Percentiles rank a stretch among this genome's conserved stretches.
Conservation (phyloP, 1,140 invertebrate species). For the Tetraneura akinire region DNA sequence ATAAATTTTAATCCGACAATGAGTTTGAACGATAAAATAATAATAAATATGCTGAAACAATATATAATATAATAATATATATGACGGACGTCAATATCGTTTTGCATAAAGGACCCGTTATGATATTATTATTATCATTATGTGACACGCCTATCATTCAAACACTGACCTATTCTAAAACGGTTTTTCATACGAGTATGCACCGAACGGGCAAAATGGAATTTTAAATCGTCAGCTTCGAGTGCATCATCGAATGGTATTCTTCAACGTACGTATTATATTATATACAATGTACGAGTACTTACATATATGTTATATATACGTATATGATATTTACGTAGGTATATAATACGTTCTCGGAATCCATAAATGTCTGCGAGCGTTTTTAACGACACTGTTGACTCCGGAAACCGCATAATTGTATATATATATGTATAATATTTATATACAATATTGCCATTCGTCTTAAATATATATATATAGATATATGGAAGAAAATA, state of each 20-base stretch:
- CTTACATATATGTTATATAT: too few species aligned
- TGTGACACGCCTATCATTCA: not conserved
- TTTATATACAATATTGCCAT: not conserved
- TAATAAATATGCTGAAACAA: not conserved
- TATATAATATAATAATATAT: not conserved
- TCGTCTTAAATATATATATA: not conserved
- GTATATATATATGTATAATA: too few species aligned
- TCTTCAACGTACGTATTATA: too few species aligned
- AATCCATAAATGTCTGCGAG: slow-evolving; percentile 11
- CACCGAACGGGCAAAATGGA: not conserved
- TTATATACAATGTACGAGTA: too few species aligned
- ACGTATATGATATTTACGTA: too few species aligned
- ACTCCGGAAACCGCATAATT: slow-evolving; percentile 30
- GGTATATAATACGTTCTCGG: not conserved
- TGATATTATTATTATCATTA: not conserved
- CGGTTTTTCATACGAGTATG: not conserved
- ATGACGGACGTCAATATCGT: not conserved
- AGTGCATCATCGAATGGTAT: too few species aligned
- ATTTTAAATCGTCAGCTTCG: slow-evolving; percentile 3
- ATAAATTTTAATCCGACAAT: too few species aligned
- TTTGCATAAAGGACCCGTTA: slow-evolving; percentile 37
- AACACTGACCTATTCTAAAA: slow-evolving; percentile 26
- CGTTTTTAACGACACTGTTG: slow-evolving; percentile 5
- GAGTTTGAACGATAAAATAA: too few species aligned
- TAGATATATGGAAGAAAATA: not conserved